Evolutionary conservation across 1,140 invertebrate species (phyloP).

Genomic region (Drosophila tristis): DNA sequence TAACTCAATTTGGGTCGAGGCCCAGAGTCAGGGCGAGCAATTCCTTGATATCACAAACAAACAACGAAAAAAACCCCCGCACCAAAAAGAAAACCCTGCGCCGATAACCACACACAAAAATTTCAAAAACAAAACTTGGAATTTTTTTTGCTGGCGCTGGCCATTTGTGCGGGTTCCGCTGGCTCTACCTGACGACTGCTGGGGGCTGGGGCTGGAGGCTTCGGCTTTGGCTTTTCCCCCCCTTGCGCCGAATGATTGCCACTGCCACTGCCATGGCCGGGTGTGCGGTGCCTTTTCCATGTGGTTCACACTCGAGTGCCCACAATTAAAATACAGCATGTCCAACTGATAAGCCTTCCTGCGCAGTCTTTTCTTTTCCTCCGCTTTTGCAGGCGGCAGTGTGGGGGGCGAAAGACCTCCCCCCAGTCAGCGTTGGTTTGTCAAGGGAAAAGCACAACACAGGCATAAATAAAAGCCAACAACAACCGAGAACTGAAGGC

Average conservation of each 20-base stretch:
- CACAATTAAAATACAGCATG: conserved; percentile 80
- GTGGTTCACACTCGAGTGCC: conserved; percentile 76
- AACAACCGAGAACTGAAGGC: no score
- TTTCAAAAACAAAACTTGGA: conserved; percentile 52
- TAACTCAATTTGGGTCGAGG: conserved; percentile 41
- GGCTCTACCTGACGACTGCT: not conserved
- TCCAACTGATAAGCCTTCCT: conserved; percentile 81
- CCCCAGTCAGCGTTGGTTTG: conserved; percentile 3
- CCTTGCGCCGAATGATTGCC: no score
- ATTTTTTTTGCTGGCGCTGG: conserved; percentile 39
- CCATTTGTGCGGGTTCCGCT: conserved; percentile 48
- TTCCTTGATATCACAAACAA: not conserved
- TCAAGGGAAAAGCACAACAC: conserved; percentile 34
- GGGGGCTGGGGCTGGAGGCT: not conserved
- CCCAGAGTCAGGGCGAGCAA: conserved; percentile 15
- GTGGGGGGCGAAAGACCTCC: conserved; percentile 1
- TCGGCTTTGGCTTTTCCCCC: no score
- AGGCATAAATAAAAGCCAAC: conserved; percentile 15
- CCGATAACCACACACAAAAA: conserved; percentile 50
- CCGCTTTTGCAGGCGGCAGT: not conserved
- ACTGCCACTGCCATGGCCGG: no score
- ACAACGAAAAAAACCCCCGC: conserved; percentile 19
- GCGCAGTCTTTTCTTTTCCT: conserved; percentile 62
- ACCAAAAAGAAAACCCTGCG: conserved; percentile 29
- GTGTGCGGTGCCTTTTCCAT: conserved; percentile 13